Evolutionary conservation across 2,888 invertebrate genomes (phyloP), one percentile per base, ranked within the genome.

Genomic region (Idaea biselata): DNA sequence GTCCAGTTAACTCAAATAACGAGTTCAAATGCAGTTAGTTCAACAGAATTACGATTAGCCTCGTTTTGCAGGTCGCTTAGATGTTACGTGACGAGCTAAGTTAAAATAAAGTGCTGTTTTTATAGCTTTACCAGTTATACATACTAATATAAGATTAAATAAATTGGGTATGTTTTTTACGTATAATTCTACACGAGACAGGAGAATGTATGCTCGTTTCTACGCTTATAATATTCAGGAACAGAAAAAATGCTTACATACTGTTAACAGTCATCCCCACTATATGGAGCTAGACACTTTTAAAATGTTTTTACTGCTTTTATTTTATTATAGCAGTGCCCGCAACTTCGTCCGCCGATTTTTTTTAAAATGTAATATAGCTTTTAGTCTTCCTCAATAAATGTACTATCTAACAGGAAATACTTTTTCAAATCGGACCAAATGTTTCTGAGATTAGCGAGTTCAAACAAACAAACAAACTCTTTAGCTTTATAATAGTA

Each of bases 11-110:
- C 64, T 60, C 60, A 63, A 66, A 61, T 60, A 16, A 14, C 55
- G 31, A 66, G 63, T 67, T 61, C 64, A 16, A 70, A 70, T 72
- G 66, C 68, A 70, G 67, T 72, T 70, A 68, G 63, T 65, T 62
- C 31, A 69, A 70, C 68, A 67, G 64, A 63, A 66, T 68, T 68
- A 68, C 63, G 58, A 65, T 67, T 63, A 66, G 58, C 65, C 65
- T 64, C 57, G 62, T 63, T 68, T 63, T 58, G 56, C 59, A 18
- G 58, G 54, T 58, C 63, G 61, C 63, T 67, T 62, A 59, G 25
- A 60, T 54, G 32, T 44, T 66, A 62, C 62, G 62, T 55, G 58
- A 61, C 8, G 44, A 44, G 44, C 44, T 44, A 44, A 44, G 44
- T 44, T 44, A 44, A 44, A 44, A 14, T 44, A 44, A 44, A 44